Conservation (phyloP, 2,113 vertebrate species). For the Sarotherodon lohbergeri region DNA sequence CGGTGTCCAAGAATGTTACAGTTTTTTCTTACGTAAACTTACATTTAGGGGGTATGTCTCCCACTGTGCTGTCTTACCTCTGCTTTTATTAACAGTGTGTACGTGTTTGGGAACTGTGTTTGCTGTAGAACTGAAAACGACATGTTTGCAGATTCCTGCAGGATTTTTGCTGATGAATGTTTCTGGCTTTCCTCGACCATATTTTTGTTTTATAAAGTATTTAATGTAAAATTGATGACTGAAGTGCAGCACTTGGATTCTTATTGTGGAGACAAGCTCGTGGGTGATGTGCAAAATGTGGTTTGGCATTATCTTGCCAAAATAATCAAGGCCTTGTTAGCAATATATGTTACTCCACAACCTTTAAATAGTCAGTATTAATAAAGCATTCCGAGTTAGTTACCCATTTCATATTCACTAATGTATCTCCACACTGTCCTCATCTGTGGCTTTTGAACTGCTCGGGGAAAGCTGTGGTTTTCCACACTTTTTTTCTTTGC, state of each 20-base stretch:
- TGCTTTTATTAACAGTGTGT: background rate
- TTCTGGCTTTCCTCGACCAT: fast-evolving
- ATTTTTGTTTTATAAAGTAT: background rate
- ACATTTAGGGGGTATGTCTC: background rate
- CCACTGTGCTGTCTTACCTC: background rate
- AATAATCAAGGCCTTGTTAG: fast-evolving
- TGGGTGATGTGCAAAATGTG: background rate
- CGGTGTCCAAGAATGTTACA: background rate
- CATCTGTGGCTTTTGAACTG: background rate
- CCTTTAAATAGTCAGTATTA: background rate
- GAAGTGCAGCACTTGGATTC: background rate
- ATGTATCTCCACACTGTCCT: background rate
- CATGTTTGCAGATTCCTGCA: fast-evolving
- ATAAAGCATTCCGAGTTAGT: background rate
- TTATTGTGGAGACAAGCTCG: background rate
- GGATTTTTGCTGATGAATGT: background rate
- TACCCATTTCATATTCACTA: background rate
- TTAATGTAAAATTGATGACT: background rate
- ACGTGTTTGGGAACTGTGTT: background rate
- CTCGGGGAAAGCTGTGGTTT: background rate
- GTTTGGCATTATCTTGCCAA: background rate
- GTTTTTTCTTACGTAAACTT: background rate
- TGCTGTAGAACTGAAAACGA: fast-evolving
- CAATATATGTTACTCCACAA: background rate
- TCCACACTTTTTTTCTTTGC: fast-evolving